phyloP scores from a whole-genome alignment of 2,113 vertebrate genomes.

The Petroica traversi region DNA sequence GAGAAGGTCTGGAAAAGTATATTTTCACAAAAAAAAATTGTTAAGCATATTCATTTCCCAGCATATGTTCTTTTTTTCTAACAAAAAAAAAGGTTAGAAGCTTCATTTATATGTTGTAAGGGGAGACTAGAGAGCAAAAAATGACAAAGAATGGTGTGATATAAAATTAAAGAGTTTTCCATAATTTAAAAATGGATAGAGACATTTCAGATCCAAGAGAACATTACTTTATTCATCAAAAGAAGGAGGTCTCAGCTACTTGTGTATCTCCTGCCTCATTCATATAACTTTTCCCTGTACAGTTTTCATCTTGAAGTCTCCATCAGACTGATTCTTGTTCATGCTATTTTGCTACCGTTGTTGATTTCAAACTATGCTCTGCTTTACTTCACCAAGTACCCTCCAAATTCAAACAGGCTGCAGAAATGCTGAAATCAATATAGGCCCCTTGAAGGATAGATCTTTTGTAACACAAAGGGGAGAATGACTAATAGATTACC shows the following conservation, averaged over 20 bases:
- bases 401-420: slow-evolving; percentile 40
- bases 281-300: background rate
- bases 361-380: slow-evolving; percentile 12
- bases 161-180: background rate
- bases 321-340: background rate
- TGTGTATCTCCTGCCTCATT: background rate
- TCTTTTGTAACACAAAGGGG: slow-evolving; percentile 59
- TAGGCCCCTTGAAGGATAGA: slow-evolving; percentile 53
- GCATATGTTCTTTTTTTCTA: background rate
- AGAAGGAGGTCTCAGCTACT: background rate
- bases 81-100: background rate
- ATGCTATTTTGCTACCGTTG: background rate
- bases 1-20: background rate
- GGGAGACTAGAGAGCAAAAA: background rate
- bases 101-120: background rate
- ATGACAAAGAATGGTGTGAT: background rate
- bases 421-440: slow-evolving; percentile 65
- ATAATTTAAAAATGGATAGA: background rate
- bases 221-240: background rate
- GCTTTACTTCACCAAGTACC: slow-evolving; percentile 38
- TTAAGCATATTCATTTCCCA: background rate
- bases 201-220: background rate
- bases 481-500: slow-evolving; percentile 57
- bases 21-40: background rate
- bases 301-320: background rate